Conservation (phyloP, 2,797 vertebrate genomes). For the Macropodus opercularis region DNA sequence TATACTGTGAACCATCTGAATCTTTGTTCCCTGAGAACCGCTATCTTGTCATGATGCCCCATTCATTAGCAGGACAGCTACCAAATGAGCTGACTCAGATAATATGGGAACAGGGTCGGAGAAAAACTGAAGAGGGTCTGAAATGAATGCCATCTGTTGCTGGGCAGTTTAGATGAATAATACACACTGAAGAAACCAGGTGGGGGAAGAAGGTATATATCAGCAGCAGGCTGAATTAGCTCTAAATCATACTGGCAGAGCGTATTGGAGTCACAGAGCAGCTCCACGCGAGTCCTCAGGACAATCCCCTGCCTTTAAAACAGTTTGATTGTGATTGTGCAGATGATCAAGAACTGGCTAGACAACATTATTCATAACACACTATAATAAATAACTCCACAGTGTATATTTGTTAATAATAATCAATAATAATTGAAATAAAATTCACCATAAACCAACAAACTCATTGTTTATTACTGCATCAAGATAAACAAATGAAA, state of each 20-base stretch:
- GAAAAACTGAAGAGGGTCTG: slow-evolving; percentile 19
- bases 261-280: slow-evolving; percentile 39
- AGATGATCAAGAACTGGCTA: not conserved
- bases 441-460: no score
- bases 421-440: no score
- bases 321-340: slow-evolving; percentile 2
- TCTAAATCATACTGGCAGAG: slow-evolving; percentile 43
- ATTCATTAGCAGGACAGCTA: slow-evolving; percentile 18
- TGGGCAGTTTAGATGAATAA: slow-evolving; percentile 57
- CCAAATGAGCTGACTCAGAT: slow-evolving; percentile 40
- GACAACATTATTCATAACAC: not conserved
- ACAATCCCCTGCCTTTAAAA: slow-evolving; percentile 13
- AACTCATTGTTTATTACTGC: no score
- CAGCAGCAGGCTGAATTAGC: slow-evolving; percentile 45
- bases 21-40: slow-evolving; percentile 21
- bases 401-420: no score
- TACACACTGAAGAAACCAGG: slow-evolving; percentile 45
- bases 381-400: not conserved
- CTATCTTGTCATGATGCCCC: slow-evolving; percentile 12
- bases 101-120: slow-evolving; percentile 9
- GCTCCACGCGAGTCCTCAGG: slow-evolving; percentile 24
- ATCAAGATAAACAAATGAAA: no score
- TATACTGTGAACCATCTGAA: slow-evolving; percentile 3
- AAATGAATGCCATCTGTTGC: slow-evolving; percentile 56
- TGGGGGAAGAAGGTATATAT: slow-evolving; percentile 51